phyloP scores from a whole-genome alignment of 2,113 vertebrate genomes.

The Cepphus grylle region DNA sequence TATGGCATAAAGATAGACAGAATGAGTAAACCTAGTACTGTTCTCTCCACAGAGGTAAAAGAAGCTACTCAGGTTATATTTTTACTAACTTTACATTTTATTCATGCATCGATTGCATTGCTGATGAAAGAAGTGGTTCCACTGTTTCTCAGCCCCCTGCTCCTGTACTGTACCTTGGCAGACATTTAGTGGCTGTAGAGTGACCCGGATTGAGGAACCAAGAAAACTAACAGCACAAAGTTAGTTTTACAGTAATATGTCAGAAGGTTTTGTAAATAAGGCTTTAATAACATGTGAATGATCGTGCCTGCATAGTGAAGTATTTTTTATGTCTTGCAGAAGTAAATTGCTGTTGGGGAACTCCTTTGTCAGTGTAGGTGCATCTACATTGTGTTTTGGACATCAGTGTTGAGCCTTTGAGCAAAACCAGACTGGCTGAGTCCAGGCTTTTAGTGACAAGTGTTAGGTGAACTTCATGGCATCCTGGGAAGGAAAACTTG shows the following conservation, averaged over 20 bases:
- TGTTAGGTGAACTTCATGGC: background rate
- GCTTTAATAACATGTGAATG: background rate
- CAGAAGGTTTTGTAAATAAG: background rate
- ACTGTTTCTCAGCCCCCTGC: background rate
- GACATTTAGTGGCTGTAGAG: background rate
- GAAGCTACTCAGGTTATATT: background rate
- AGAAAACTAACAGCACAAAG: background rate
- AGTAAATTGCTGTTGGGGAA: background rate
- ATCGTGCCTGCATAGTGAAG: background rate
- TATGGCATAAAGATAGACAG: background rate
- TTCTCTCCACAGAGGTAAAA: background rate
- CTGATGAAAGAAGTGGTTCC: background rate
- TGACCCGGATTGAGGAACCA: background rate
- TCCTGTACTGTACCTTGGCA: background rate
- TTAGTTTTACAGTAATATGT: background rate
- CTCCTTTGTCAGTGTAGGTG: background rate
- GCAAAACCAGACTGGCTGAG: background rate
- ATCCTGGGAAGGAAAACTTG: background rate
- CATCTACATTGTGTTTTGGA: background rate
- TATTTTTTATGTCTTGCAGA: background rate
- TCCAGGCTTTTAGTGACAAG: background rate
- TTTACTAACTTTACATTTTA: background rate
- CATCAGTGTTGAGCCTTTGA: background rate
- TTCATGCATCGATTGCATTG: background rate
- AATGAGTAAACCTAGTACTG: background rate